Base-by-base conservation (phyloP, 2,888 invertebrate genomes). In the Sympetrum striolatum region DNA sequence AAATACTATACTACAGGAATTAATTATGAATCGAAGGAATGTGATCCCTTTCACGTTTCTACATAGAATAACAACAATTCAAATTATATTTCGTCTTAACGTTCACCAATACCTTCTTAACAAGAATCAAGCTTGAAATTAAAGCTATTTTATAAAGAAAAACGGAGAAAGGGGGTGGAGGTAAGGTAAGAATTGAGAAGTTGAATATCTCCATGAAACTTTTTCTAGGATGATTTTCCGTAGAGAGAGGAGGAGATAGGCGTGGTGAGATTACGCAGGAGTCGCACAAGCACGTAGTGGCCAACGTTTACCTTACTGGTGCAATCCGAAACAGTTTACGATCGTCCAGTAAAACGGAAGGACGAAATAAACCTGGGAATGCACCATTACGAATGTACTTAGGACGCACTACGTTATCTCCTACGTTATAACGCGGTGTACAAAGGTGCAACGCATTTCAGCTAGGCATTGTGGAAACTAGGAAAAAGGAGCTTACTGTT, bases 301-400 rank as follows among this genome's bases (percentile, higher is more conserved):
- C 2, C 82, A 58, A 22, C 31, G 37, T 58, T 86, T 86, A 60
- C 58, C 58, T 60, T 82, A 15, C 58, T 15, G 58, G 6, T 6
- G 58, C 86, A 86, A 64, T 86, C 60, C 64, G 64, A 86, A 64
- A 64, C 60, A 37, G 60, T 86, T 86, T 86, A 86, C 60, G 39
- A 22, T 60, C 86, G 64, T 14, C 86, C 60, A 86, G 37, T 64
- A 86, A 86, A 86, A 86, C 22, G 86, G 86, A 86, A 60, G 64
- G 60, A 37, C 53, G 31, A 37, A 86, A 86, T 86, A 86, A 86
- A 86, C 86, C 64, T 86, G 37, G 35, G 37, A 86, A 86, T 86
- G 60, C 37, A n/a, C 86, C 86, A 86, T 86, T 86, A 64, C 60
- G 86, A 60, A 86, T 86, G 86, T 39, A 64, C 86, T 64, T 39